Evolutionary conservation across 2,797 vertebrate species (phyloP).

Genomic region (Macropodus opercularis): DNA sequence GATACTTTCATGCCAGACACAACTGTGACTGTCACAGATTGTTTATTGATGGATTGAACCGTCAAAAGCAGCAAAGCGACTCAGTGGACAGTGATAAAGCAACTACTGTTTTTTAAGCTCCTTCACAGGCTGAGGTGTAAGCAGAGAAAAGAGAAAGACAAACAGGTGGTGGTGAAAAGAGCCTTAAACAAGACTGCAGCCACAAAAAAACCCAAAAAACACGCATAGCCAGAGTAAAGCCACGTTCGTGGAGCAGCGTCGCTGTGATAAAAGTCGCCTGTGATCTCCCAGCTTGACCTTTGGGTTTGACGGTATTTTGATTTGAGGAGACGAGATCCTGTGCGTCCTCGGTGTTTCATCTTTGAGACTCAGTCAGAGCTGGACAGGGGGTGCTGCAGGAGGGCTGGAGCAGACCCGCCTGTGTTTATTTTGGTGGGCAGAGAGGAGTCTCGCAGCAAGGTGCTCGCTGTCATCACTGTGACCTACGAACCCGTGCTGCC

Average conservation of each 20-base stretch:
- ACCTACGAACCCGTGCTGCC: constrained; percentile 76
- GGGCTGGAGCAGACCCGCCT: constrained; percentile 57
- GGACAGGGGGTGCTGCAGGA: constrained; percentile 63
- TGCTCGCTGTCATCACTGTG: constrained; percentile 83
- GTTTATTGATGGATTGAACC: constrained; percentile 1
- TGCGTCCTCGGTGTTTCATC: constrained; percentile 75
- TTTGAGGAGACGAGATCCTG: constrained; percentile 65
- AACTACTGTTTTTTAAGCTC: background rate
- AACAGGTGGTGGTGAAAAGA: constrained; percentile 62
- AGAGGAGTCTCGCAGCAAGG: constrained; percentile 80
- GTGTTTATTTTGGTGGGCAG: constrained; percentile 82
- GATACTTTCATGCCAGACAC: background rate
- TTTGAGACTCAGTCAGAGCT: constrained; percentile 57
- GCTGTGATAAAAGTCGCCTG: constrained; percentile 76
- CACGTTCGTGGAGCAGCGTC: constrained; percentile 64
- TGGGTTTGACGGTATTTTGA: constrained; percentile 80
- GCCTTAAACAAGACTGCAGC: constrained; percentile 77
- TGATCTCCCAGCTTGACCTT: constrained; percentile 73
- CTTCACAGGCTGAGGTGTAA: constrained; percentile 48
- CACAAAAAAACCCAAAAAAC: constrained; percentile 81
- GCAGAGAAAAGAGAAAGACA: constrained; percentile 40
- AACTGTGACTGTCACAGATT: no score
- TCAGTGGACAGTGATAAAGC: constrained; percentile 4
- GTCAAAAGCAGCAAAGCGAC: constrained; percentile 28
- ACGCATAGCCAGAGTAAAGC: constrained; percentile 70